A percentile compares a stretch with the other conserved stretches of the same genome.
These are phyloP conservation scores for Tridacna crocea DNA, from an alignment of 2,888 invertebrate species.

Conservation along the genomic window DNA sequence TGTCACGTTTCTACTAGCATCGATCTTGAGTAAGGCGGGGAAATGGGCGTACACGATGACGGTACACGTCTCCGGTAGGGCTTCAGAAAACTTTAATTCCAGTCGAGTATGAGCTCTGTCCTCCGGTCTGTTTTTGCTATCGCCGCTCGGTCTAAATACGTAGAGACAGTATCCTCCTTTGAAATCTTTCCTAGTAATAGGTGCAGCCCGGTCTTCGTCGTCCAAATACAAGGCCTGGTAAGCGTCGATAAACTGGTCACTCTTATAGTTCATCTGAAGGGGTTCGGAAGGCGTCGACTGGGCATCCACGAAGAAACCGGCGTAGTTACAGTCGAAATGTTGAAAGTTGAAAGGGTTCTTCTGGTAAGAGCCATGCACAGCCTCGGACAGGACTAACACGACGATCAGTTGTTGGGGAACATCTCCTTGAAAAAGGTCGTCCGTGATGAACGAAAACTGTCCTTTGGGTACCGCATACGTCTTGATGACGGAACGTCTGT, in stretches of 20 bases:
- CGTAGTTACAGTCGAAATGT: conserved; percentile 39
- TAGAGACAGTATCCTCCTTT: conserved; percentile 34
- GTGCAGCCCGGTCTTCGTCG: background rate
- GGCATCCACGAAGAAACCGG: conserved; percentile 38
- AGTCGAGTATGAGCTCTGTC: conserved; percentile 37
- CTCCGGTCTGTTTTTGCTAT: background rate
- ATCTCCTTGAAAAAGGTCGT: conserved; percentile 42
- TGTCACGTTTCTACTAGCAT: too few species aligned
- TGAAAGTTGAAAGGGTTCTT: conserved; percentile 43
- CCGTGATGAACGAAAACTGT: conserved; percentile 38
- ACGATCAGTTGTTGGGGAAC: conserved; percentile 42
- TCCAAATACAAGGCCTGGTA: conserved; percentile 21
- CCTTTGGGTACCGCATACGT: conserved; percentile 38
- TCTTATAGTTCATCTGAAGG: conserved; percentile 37
- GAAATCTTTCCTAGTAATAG: conserved; percentile 20
- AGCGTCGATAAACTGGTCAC: conserved; percentile 7
- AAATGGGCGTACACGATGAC: too few species aligned
- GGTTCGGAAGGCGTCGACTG: conserved; percentile 37
- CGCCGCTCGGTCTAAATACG: conserved; percentile 9
- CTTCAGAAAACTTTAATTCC: conserved; percentile 32
- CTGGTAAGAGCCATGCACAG: conserved; percentile 26
- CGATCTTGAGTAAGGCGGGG: too few species aligned
- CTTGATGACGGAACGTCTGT: conserved; percentile 38
- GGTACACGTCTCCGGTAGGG: too few species aligned
- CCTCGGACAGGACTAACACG: conserved; percentile 32